Base-by-base conservation (phyloP, 2,888 invertebrate species). In the Callyntrura sp. region DNA sequence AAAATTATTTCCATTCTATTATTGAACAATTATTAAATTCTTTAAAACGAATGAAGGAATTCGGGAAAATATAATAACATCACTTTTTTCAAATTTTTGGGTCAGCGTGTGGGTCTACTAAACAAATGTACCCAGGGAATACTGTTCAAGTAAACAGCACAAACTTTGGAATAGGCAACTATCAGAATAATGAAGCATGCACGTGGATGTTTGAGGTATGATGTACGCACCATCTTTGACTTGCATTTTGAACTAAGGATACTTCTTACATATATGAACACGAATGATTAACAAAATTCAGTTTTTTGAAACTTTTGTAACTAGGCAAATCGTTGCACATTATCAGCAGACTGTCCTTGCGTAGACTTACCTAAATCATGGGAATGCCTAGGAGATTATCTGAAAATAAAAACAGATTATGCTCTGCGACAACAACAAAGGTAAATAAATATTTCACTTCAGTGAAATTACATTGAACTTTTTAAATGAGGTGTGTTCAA, bases 141-240 rank as follows among this genome's bases (percentile, higher is more conserved):
- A 62, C 87, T 8, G 89, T 89, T 0, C 90, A 88, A 60, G 90
- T 92, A 17, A 85, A 84, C 25, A 91, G 90, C 35, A 91, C 90
- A 0, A 92, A 92, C 55, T 92, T 89, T 73, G 89, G 87, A 14
- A n/a, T 87, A 0, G 85, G 83, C 0, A 57, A 88, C 25, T 92
- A 92, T 57, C 65, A 81, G 78, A 92, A 92, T 62, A 90, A 86
- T 57, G 92, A 92, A 60, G 91, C 85, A 0, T 91, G 90, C 35
- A 86, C 78, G 6, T 92, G 92, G 92, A 88, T 82, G 51, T 92
- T 92, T 73, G 76, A 86, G 85, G 92, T 92, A 82, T 6, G 76
- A n/a, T n/a, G n/a, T n/a, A n/a, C n/a, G n/a, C n/a, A n/a, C n/a
- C n/a, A n/a, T n/a, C n/a, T n/a, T n/a, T n/a, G n/a, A n/a, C n/a